Conservation (phyloP, 1,140 invertebrate genomes). For the Drosophila ananassae region DNA sequence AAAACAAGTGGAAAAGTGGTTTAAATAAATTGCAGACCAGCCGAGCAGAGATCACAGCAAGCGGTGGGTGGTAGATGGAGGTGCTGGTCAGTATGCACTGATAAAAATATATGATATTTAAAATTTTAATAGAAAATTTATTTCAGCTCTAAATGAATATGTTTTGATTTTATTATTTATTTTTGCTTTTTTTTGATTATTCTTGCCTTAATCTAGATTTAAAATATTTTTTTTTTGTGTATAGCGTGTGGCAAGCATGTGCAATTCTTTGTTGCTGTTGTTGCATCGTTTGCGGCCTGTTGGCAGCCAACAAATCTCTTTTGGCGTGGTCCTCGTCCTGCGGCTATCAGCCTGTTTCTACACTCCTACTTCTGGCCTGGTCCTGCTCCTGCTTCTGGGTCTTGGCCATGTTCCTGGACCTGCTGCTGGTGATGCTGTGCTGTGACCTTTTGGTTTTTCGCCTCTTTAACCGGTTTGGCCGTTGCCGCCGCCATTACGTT, state of each 20-base stretch:
- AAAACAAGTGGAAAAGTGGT: conserved; percentile 54
- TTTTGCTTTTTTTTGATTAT: not conserved
- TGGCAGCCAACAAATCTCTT: conserved; percentile 73
- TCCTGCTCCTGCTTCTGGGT: conserved; percentile 6
- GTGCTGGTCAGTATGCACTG: not conserved
- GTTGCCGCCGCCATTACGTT: conserved; percentile 68
- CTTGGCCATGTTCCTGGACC: conserved; percentile 7
- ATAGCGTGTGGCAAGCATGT: conserved; percentile 37
- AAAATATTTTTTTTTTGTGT: conserved; percentile 5
- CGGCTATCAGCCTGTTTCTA: conserved; percentile 14
- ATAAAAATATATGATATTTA: not conserved
- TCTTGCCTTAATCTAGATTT: not conserved
- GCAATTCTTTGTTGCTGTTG: conserved; percentile 44
- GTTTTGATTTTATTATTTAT: not conserved
- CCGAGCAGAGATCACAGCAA: conserved; percentile 43
- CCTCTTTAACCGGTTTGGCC: conserved; percentile 71
- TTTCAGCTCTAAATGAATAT: too few relatives aligned
- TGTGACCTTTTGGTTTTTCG: conserved; percentile 62
- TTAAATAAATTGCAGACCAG: conserved; percentile 61
- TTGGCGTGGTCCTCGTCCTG: conserved; percentile 38
- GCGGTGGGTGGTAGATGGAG: not conserved
- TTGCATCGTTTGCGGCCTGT: conserved; percentile 70
- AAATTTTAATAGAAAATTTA: too few relatives aligned
- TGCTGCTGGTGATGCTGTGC: conserved; percentile 5
- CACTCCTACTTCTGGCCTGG: conserved; percentile 11